These are phyloP conservation scores for Crocodylus rhombifer DNA, from an alignment of 2,797 vertebrate genomes.

Conservation along the genomic window DNA sequence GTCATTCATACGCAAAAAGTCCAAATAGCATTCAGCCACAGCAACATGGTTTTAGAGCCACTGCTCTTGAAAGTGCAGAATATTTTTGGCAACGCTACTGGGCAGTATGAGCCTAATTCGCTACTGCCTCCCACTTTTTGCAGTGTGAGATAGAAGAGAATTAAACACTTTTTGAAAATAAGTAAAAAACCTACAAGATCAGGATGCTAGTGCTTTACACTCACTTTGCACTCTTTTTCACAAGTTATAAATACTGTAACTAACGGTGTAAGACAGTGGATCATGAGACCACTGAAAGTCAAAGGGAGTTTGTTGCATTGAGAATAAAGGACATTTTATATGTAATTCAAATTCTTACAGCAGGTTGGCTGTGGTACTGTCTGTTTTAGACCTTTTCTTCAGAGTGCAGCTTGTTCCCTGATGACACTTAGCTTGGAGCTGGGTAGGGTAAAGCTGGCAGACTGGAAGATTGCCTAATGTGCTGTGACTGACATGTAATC, in stretches of 20 bases:
- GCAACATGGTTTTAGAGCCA: conserved; percentile 44
- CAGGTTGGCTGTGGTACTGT: neutral
- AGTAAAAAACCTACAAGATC: neutral
- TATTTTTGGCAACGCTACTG: conserved; percentile 38
- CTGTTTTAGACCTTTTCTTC: conserved; percentile 31
- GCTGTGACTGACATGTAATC: conserved; percentile 76
- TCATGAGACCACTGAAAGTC: neutral
- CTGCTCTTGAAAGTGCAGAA: conserved; percentile 44
- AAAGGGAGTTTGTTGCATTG: too few species aligned
- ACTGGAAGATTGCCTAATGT: conserved; percentile 78
- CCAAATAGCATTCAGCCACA: conserved; percentile 27
- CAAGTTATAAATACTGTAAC: fast-evolving
- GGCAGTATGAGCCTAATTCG: conserved; percentile 18
- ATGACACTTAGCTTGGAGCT: conserved; percentile 64
- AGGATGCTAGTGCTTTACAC: neutral
- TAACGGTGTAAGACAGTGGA: neutral
- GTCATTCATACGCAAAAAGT: conserved; percentile 55
- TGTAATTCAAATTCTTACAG: neutral
- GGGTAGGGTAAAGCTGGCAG: conserved; percentile 65
- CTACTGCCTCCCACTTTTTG: neutral
- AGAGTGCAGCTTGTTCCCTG: conserved; percentile 41
- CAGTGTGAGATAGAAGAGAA: neutral
- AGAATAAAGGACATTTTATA: neutral
- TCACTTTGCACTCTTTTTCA: neutral
- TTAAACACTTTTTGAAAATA: neutral